A percentile compares a stretch with the other conserved stretches of the same genome.
Evolutionary conservation across 2,113 vertebrate species (phyloP).

Genomic region (Labeo catla): DNA sequence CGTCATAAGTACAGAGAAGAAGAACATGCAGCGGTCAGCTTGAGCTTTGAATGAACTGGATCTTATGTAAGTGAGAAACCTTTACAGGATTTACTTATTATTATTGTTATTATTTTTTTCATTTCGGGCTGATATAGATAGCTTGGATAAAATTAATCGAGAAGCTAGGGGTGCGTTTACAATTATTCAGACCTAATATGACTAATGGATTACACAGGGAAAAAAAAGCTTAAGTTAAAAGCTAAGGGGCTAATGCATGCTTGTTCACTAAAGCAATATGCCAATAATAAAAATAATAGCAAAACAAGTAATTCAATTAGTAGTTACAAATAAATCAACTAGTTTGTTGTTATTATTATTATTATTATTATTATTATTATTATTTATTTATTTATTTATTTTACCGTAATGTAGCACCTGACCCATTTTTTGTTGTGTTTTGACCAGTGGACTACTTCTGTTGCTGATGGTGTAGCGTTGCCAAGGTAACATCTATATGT

Average conservation of each 20-base stretch:
- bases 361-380: too few relatives aligned
- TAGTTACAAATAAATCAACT: not conserved
- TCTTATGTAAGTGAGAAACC: conserved; percentile 45
- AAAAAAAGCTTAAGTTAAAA: not conserved
- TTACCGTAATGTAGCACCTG: conserved; percentile 4
- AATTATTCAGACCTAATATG: not conserved
- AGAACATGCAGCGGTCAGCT: not conserved
- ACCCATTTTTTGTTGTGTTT: conserved; percentile 16
- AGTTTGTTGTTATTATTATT: too few relatives aligned
- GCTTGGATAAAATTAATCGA: not conserved
- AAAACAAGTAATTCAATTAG: not conserved
- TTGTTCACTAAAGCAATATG: not conserved
- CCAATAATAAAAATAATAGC: not conserved
- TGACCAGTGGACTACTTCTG: conserved; percentile 17
- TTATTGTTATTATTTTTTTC: not conserved
- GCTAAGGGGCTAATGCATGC: conserved; percentile 29
- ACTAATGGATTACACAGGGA: not conserved
- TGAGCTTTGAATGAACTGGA: conserved; percentile 44
- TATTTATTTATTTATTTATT: not conserved
- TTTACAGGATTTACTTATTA: not conserved
- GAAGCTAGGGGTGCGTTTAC: not conserved
- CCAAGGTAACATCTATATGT: conserved; percentile 4
- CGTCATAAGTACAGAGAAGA: not conserved
- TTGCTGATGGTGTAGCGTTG: conserved; percentile 33
- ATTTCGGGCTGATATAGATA: not conserved